Evolutionary conservation across 2,113 vertebrate genomes (phyloP).

Genomic region (Sturnus vulgaris): DNA sequence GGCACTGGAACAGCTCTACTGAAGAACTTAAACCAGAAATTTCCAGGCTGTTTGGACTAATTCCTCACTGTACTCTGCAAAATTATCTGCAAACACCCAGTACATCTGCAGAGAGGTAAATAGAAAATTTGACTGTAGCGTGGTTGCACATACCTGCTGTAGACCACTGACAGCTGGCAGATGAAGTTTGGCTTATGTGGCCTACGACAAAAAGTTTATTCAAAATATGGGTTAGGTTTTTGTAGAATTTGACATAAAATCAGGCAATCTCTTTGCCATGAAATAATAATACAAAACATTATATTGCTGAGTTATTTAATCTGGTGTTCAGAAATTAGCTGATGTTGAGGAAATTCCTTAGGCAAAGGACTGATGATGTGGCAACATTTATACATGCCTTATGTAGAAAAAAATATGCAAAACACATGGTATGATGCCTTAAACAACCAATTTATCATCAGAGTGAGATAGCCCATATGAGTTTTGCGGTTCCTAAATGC

Average conservation of each 20-base stretch:
- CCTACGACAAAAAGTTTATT: neutral
- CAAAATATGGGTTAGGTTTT: neutral
- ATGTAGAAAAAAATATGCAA: neutral
- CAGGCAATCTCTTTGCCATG: neutral
- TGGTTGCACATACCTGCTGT: neutral
- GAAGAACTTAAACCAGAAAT: neutral
- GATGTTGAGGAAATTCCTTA: constrained; percentile 8
- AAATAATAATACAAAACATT: neutral
- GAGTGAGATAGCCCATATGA: neutral
- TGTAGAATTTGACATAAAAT: neutral
- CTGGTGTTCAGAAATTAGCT: neutral
- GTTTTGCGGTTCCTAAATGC: neutral
- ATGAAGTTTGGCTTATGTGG: neutral
- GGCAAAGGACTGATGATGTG: neutral
- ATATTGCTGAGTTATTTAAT: neutral
- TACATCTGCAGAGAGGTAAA: neutral
- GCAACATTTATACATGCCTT: neutral
- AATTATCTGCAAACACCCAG: neutral
- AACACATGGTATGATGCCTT: neutral
- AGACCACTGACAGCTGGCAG: neutral
- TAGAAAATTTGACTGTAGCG: neutral
- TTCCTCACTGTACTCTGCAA: neutral
- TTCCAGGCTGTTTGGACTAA: neutral
- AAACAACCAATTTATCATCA: neutral
- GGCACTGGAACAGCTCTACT: neutral